A percentile compares a stretch with the other conserved stretches of the same genome.
phyloP scores from a whole-genome alignment of 2,797 vertebrate species.

The Gallinago nigripennis region DNA sequence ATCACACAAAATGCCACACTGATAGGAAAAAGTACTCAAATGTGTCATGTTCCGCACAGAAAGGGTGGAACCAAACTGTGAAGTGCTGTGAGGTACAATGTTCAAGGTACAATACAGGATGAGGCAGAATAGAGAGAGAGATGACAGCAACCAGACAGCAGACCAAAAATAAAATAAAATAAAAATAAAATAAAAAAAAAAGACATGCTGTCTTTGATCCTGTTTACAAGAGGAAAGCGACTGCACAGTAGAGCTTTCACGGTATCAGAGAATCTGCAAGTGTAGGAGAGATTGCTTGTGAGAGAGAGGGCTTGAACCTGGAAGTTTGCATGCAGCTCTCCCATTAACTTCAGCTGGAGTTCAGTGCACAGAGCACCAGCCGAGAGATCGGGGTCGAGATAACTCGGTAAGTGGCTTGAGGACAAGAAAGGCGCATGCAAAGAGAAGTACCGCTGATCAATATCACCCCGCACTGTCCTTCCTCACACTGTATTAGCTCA shows the following conservation, averaged over 20 bases:
- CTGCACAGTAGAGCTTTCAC: constrained; percentile 1
- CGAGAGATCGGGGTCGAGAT: not conserved
- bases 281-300: not conserved
- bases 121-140: constrained; percentile 52
- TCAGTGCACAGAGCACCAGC: not conserved
- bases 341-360: constrained; percentile 37
- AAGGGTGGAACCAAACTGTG: constrained; percentile 63
- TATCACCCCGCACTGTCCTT: not conserved
- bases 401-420: not conserved
- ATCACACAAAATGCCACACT: constrained; percentile 37
- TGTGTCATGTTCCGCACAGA: constrained; percentile 55
- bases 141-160: constrained; percentile 63
- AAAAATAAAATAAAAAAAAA: not conserved
- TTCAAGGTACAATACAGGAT: constrained; percentile 40
- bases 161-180: constrained; percentile 59
- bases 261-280: constrained; percentile 44
- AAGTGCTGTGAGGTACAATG: constrained; percentile 47
- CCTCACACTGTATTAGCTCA: not conserved
- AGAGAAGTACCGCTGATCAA: not conserved
- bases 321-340: constrained; percentile 11
- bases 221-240: constrained; percentile 55
- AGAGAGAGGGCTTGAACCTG: constrained; percentile 40
- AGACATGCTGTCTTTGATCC: constrained; percentile 52
- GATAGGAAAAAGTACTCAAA: constrained; percentile 33
- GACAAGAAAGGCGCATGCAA: not conserved